Base-by-base conservation (phyloP, 2,888 invertebrate genomes). In the Nezara viridula region DNA sequence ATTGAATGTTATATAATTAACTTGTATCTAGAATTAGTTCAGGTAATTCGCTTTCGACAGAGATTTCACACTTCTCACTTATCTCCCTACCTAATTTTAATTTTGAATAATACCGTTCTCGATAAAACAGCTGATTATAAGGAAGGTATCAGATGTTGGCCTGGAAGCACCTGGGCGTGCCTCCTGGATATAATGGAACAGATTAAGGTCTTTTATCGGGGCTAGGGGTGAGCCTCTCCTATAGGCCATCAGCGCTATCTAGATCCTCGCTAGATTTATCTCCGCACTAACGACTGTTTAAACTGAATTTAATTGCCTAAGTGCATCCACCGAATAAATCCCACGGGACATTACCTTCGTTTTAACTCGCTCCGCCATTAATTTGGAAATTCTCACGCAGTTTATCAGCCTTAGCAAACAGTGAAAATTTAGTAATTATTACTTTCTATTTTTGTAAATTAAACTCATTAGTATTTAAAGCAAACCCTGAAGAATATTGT, bases 261-360 rank as follows among this genome's bases (percentile, higher is more conserved):
- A 77, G 77, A 77, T 77, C 37, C 9, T 9, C 0, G 0, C 3
- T 3, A 77, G 77, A 77, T 77, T 40, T 77, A 77, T 77, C 77
- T 77, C 6, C 9, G 21, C 1, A 27, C 77, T 77, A 77, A 77
- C 40, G 77, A 77, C 40, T 77, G 24, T 77, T 77, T 77, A 77
- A 77, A 77, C 77, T 77, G 77, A 40, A 77, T 77, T 77, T 77
- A 77, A 77, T 77, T 77, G 77, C 77, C 37, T 19, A 37, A 77
- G 37, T 77, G 40, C 27, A 40, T 21, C 77, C 24, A 7, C 1
- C 10, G 77, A 77, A 77, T 77, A 77, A 77, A 77, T 77, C 40
- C 77, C 37, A 77, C 40, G 77, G 77, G 16, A 40, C 77, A 77
- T 77, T 77, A 77, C 77, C 77, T 40, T 24, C 40, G 24, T 77